Conservation (phyloP, 2,113 vertebrate species). For the Thryonomys swinderianus region DNA sequence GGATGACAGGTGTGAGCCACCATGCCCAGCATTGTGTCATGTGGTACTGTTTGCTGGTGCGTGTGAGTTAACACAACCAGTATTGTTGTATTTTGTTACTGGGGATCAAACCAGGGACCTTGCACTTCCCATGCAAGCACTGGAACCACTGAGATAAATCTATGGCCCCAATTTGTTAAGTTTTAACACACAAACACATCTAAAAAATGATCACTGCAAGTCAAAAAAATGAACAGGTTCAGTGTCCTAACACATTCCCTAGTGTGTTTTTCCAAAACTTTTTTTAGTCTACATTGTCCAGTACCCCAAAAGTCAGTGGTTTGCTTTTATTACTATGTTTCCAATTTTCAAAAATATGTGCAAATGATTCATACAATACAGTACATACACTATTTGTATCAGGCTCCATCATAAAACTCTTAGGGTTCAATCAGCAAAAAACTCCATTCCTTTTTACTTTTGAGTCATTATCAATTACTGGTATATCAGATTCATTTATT, state of each 20-base stretch:
- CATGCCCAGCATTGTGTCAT: too few species aligned
- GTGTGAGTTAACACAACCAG: too few species aligned
- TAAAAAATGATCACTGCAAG: not conserved
- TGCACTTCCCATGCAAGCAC: too few species aligned
- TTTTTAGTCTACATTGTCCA: not conserved
- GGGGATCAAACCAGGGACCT: too few species aligned
- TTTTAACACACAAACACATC: not conserved
- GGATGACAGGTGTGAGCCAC: too few species aligned
- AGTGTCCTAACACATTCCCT: not conserved
- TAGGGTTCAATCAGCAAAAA: not conserved
- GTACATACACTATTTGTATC: not conserved
- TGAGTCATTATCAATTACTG: not conserved
- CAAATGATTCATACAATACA: not conserved
- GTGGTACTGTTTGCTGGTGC: too few species aligned
- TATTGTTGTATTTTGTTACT: too few species aligned
- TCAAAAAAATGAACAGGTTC: not conserved
- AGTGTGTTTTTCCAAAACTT: not conserved
- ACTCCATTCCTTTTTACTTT: not conserved
- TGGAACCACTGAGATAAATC: too few species aligned
- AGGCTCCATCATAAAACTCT: not conserved
- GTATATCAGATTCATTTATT: not conserved
- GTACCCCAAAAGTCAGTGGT: not conserved
- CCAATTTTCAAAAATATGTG: not conserved
- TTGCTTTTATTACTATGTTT: not conserved
- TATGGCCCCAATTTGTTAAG: too few species aligned